Conservation (phyloP, 2,113 vertebrate species). For the Beaufortia kweichowensis region DNA sequence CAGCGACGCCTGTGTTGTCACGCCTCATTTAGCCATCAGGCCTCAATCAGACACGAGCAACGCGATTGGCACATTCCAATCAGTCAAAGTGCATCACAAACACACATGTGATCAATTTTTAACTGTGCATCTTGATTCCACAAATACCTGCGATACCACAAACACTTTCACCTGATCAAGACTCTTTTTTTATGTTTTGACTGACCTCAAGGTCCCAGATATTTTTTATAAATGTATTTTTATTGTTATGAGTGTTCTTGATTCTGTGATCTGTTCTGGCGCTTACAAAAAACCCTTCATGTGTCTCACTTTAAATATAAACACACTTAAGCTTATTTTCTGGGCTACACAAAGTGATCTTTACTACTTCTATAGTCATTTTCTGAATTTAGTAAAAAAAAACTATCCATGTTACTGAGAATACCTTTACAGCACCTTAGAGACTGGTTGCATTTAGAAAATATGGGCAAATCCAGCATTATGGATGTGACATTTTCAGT, state of each 20-base stretch:
- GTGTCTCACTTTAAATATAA: slow-evolving; percentile 24
- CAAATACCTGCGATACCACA: slow-evolving; percentile 34
- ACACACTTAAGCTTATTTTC: slow-evolving; percentile 32
- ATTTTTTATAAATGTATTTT: not conserved
- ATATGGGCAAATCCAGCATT: too few species aligned
- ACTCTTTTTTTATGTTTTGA: not conserved
- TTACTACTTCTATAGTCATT: not conserved
- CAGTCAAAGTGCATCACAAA: not conserved
- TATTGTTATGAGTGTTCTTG: not conserved
- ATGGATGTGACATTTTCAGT: too few species aligned
- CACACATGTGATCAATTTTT: slow-evolving; percentile 47
- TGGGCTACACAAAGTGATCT: not conserved
- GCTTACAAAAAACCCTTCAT: not conserved
- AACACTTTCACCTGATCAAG: slow-evolving; percentile 29
- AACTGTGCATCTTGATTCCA: slow-evolving; percentile 54
- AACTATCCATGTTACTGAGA: not conserved
- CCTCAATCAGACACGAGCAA: not conserved
- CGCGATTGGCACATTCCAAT: slow-evolving; percentile 34
- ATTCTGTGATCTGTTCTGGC: not conserved
- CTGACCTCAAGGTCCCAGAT: not conserved
- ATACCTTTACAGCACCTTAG: too few species aligned
- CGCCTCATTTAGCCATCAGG: slow-evolving; percentile 41
- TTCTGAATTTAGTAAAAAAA: slow-evolving; percentile 9
- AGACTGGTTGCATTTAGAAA: too few species aligned
- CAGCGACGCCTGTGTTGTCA: slow-evolving; percentile 20